A percentile compares a stretch with the other conserved stretches of the same genome.
phyloP scores from a whole-genome alignment of 1,140 invertebrate species.

The Plutomurus gul region DNA sequence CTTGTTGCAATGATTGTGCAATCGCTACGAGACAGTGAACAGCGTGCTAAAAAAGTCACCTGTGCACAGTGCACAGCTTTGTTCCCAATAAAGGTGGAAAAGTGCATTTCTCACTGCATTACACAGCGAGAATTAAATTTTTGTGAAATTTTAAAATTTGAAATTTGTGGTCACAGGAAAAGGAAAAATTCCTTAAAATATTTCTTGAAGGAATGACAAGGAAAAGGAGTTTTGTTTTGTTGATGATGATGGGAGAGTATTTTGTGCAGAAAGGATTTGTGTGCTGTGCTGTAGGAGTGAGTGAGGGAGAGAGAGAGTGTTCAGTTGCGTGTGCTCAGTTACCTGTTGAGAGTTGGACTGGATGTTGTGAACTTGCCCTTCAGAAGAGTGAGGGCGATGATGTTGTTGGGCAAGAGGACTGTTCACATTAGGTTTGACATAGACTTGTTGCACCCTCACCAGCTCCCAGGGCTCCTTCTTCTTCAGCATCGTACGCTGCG shows the following conservation, averaged over 20 bases:
- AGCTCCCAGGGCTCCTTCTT: slow-evolving; percentile 41
- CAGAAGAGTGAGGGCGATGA: slow-evolving; percentile 28
- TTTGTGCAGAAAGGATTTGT: background rate
- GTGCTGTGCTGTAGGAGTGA: background rate
- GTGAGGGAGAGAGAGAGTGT: background rate
- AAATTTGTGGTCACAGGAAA: too few relatives aligned
- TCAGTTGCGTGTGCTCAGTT: slow-evolving; percentile 25
- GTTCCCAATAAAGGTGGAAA: too few relatives aligned
- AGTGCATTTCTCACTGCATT: too few relatives aligned
- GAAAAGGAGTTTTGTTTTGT: background rate
- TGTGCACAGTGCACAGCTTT: too few relatives aligned
- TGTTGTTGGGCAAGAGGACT: slow-evolving; percentile 4
- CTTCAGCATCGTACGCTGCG: background rate
- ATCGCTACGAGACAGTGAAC: too few relatives aligned
- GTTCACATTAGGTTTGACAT: slow-evolving; percentile 50
- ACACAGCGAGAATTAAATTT: too few relatives aligned
- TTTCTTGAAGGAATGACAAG: too few relatives aligned
- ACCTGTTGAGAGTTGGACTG: slow-evolving; percentile 45
- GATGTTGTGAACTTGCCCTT: slow-evolving; percentile 53
- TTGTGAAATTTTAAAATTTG: too few relatives aligned
- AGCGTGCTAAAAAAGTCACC: too few relatives aligned
- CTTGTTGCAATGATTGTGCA: too few relatives aligned
- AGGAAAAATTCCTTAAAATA: too few relatives aligned
- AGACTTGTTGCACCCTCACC: slow-evolving; percentile 52
- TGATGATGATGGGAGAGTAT: background rate